Conservation (phyloP, 2,113 vertebrate species). For the Lates calcarifer region DNA sequence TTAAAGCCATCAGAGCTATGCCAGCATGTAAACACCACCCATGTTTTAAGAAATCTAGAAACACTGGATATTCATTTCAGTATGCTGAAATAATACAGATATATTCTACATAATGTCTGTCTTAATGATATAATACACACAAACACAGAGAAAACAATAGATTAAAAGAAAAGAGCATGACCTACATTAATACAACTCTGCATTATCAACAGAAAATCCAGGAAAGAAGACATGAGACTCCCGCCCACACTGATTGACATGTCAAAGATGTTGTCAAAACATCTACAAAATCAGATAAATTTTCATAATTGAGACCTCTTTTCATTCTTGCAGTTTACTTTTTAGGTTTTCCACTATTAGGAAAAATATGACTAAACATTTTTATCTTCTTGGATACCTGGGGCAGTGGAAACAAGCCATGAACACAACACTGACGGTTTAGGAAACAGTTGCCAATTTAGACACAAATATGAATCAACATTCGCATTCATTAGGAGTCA, state of each 20-base stretch:
- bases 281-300: constrained; percentile 28
- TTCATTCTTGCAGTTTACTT: constrained; percentile 4
- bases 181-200: constrained; percentile 11
- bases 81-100: neutral
- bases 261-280: constrained; percentile 33
- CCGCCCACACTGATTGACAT: constrained; percentile 36
- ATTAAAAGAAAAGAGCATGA: constrained; percentile 1
- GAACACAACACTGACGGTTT: too few relatives aligned
- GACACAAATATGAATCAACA: too few relatives aligned
- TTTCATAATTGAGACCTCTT: constrained; percentile 32
- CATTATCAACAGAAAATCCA: constrained; percentile 19
- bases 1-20: constrained; percentile 22
- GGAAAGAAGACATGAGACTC: neutral
- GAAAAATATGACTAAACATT: constrained; percentile 1
- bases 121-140: neutral
- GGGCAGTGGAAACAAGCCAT: too few relatives aligned
- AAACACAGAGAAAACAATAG: neutral
- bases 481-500: too few relatives aligned
- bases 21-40: neutral
- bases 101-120: neutral
- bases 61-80: too few relatives aligned
- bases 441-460: too few relatives aligned
- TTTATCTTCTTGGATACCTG: too few relatives aligned
- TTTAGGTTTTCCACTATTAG: constrained; percentile 11
- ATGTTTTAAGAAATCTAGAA: neutral